Percentiles rank a stretch among this genome's conserved stretches.
Conservation (phyloP, 2,888 invertebrate genomes). For the Euspilapteryx auroguttella region DNA sequence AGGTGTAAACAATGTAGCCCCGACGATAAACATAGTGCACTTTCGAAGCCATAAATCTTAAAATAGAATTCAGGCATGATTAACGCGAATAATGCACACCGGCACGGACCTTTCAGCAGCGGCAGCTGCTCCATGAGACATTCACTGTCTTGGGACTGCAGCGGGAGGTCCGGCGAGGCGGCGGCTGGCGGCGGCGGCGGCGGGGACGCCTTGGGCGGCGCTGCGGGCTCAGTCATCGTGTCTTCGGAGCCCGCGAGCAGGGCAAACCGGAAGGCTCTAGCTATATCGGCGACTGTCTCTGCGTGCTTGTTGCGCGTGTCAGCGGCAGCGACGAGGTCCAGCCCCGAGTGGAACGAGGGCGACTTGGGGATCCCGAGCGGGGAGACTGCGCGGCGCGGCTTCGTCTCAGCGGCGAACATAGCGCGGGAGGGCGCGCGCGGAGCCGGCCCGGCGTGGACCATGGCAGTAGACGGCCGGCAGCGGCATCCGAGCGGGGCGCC, state of each 20-base stretch:
- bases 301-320: constrained; percentile 38
- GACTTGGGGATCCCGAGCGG: constrained; percentile 81
- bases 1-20: no score
- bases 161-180: constrained; percentile 30
- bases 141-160: constrained; percentile 35
- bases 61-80: no score
- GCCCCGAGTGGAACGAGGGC: constrained; percentile 85
- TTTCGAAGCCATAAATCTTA: no score
- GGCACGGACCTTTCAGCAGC: constrained; percentile 56
- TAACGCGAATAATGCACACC: no score
- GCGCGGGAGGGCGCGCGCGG: constrained; percentile 56
- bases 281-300: constrained; percentile 49
- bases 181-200: constrained; percentile 29
- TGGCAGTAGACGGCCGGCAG: constrained; percentile 59
- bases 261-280: constrained; percentile 51
- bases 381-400: constrained; percentile 58
- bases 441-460: constrained; percentile 61
- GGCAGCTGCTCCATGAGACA: constrained; percentile 54
- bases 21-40: no score
- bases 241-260: constrained; percentile 25
- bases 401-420: constrained; percentile 53
- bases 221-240: no score
- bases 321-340: constrained; percentile 69
- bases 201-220: constrained; percentile 40
- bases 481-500: constrained; percentile 56